Conservation (phyloP, 2,797 vertebrate species). For the Zenarchopterus dispar region DNA sequence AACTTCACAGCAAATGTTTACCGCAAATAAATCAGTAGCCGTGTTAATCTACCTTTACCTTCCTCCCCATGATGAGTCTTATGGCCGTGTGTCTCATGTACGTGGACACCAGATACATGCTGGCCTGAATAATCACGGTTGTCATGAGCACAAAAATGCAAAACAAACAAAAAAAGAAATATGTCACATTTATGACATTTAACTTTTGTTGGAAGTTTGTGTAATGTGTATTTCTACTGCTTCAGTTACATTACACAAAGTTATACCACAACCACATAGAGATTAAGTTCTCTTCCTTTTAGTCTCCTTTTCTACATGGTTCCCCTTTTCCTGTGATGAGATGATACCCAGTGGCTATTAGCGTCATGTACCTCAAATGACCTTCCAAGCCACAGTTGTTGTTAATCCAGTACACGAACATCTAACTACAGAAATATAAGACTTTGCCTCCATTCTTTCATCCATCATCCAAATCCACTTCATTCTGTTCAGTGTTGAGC, state of each 20-base stretch:
- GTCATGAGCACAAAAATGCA: neutral
- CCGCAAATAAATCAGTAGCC: neutral
- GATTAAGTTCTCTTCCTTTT: constrained; percentile 38
- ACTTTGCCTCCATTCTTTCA: too few relatives aligned
- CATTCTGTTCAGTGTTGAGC: too few relatives aligned
- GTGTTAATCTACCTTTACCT: constrained; percentile 1
- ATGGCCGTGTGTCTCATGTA: too few relatives aligned
- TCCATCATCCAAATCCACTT: too few relatives aligned
- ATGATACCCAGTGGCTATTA: neutral
- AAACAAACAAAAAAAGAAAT: neutral
- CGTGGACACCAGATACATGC: neutral
- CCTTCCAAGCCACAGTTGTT: neutral
- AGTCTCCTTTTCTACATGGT: neutral
- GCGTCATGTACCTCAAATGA: neutral
- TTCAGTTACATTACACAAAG: neutral
- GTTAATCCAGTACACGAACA: neutral
- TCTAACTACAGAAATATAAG: too few relatives aligned
- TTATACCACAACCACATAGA: neutral
- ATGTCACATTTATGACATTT: too few relatives aligned
- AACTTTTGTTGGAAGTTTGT: too few relatives aligned
- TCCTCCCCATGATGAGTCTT: constrained; percentile 5
- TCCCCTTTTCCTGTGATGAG: constrained; percentile 8
- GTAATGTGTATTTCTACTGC: neutral
- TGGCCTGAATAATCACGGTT: constrained; percentile 1
- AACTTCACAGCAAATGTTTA: neutral